Percentiles rank a stretch among this genome's conserved stretches.
phyloP scores from a whole-genome alignment of 2,888 invertebrate species.

The Litoditis marina region DNA sequence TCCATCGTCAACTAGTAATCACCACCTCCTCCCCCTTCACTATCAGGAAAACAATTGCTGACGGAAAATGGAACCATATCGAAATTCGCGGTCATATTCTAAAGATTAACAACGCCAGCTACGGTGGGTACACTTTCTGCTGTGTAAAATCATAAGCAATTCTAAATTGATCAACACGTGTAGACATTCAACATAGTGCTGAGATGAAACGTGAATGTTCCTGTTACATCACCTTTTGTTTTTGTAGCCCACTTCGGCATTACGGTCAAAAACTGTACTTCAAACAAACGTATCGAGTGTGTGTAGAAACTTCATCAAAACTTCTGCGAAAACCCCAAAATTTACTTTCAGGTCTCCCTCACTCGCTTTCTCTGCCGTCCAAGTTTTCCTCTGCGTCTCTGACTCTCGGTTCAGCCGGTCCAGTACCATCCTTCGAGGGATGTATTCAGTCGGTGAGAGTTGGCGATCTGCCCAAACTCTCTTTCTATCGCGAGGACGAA shows the following conservation, averaged over 20 bases:
- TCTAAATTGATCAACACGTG: too few relatives aligned
- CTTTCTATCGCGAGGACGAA: slow-evolving; percentile 26
- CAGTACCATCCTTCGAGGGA: slow-evolving; percentile 35
- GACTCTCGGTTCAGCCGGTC: slow-evolving; percentile 14
- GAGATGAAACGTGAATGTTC: too few relatives aligned
- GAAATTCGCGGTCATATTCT: slow-evolving; percentile 27
- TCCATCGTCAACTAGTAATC: slow-evolving; percentile 26
- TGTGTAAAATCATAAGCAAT: too few relatives aligned
- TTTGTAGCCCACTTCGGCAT: too few relatives aligned
- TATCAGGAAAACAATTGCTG: slow-evolving; percentile 27
- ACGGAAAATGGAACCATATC: slow-evolving; percentile 42
- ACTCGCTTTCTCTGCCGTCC: slow-evolving; percentile 11
- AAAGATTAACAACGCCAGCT: slow-evolving; percentile 27
- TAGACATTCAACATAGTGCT: too few relatives aligned
- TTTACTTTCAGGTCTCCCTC: slow-evolving; percentile 16
- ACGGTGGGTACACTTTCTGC: slow-evolving; percentile 19
- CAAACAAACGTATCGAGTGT: too few relatives aligned
- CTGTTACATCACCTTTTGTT: too few relatives aligned
- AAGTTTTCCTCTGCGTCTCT: background rate
- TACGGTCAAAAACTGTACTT: too few relatives aligned
- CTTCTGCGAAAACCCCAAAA: too few relatives aligned
- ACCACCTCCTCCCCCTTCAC: slow-evolving; percentile 21
- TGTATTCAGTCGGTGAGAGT: slow-evolving; percentile 30
- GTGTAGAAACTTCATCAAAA: too few relatives aligned
- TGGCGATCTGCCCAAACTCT: slow-evolving; percentile 26